Conservation (phyloP, 2,797 vertebrate genomes). For the Leucoraja ocellata region DNA sequence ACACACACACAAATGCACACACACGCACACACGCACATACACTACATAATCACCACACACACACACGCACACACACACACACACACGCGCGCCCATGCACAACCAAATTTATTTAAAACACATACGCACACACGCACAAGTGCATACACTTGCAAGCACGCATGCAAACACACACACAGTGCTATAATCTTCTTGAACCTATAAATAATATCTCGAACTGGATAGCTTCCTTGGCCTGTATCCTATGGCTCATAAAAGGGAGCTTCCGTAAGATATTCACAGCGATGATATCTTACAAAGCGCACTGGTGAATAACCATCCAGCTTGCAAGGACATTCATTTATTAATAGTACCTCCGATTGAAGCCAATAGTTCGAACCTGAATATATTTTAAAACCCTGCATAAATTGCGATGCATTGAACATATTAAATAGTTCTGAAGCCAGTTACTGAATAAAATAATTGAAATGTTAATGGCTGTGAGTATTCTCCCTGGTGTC, state of each 20-base stretch:
- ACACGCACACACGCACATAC: no score
- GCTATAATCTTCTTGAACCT: neutral
- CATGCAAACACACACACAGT: no score
- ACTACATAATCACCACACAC: no score
- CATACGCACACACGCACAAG: no score
- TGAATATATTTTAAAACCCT: neutral
- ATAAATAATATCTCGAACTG: neutral
- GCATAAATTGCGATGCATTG: neutral
- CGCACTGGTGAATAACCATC: neutral
- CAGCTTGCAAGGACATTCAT: neutral
- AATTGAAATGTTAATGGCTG: slow-evolving; percentile 15
- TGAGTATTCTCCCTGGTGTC: neutral
- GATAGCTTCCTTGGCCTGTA: neutral
- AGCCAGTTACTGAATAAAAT: slow-evolving; percentile 26
- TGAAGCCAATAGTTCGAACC: neutral
- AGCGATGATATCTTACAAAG: neutral
- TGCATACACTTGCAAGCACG: no score
- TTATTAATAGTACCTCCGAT: neutral
- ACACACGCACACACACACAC: no score
- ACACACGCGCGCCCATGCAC: no score
- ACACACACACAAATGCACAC: no score
- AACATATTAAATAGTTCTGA: slow-evolving; percentile 19
- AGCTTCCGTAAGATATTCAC: neutral
- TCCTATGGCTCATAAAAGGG: neutral
- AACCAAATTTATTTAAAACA: no score